Evolutionary conservation across 2,797 vertebrate species (phyloP).

Genomic region (Florisuga fusca): DNA sequence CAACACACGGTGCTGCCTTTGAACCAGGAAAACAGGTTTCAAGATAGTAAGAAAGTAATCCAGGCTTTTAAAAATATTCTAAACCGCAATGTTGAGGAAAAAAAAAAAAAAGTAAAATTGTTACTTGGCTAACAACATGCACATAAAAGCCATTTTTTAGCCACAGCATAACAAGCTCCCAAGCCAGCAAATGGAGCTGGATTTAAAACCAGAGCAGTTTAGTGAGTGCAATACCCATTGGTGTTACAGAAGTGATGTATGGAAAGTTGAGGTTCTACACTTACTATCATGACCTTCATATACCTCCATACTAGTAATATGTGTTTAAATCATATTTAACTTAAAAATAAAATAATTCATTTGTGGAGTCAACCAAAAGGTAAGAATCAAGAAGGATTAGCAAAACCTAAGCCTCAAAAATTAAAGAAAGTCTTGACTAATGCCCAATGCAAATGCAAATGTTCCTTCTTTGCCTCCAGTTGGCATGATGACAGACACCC

Average conservation of each 20-base stretch:
- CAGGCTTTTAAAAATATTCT: background rate
- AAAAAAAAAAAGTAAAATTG: background rate
- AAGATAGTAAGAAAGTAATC: background rate
- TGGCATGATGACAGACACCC: background rate
- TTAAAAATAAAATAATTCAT: background rate
- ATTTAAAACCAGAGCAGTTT: background rate
- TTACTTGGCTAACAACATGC: background rate
- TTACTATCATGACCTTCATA: background rate
- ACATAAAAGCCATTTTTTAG: background rate
- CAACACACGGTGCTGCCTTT: slow-evolving; percentile 13
- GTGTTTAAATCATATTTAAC: background rate
- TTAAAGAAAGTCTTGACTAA: background rate
- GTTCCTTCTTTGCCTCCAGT: background rate
- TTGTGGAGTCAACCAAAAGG: background rate
- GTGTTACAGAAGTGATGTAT: background rate
- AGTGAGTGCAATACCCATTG: background rate
- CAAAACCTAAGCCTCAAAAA: background rate
- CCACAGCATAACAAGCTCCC: background rate
- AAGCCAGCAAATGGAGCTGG: background rate
- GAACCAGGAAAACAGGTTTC: background rate
- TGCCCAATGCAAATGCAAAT: background rate
- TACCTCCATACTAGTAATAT: background rate
- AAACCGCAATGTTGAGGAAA: background rate
- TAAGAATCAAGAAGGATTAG: background rate
- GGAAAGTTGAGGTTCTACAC: background rate